Evolutionary conservation across 1,140 invertebrate species (phyloP), one percentile per base, ranked within the genome.

Genomic region (Schlechtendalia chinensis): DNA sequence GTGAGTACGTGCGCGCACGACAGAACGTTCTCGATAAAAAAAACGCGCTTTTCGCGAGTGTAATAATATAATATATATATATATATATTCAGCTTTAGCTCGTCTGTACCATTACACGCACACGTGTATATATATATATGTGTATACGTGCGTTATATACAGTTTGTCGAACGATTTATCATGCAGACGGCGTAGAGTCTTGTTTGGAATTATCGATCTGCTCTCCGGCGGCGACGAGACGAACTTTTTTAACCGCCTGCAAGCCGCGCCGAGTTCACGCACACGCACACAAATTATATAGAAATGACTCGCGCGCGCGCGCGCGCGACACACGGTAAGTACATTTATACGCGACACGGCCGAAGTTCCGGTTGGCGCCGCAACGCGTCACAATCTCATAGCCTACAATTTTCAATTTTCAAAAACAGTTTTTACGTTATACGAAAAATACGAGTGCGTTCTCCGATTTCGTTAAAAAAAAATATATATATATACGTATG

Each of bases 151-250:
- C 32, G 32, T 39, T 39, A 39, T 32, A 63, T 32, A 32, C 22
- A 17, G 67, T 69, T 50, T 50, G 39, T 69, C 67, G 45, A 50
- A 50, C 67, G 67, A 69, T 72, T 72, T 72, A 54, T 54, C 47
- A 72, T 72, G 69, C 69, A 72, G 69, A 54, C 69, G 69, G 69
- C 69, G 69, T 72, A 54, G 22, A 53, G 50, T 54, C 69, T 72
- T 54, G 69, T 72, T 72, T 54, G 69, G 69, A 72, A 32, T 54
- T 72, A 72, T 72, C 69, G 69, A 72, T 72, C 47, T n/a, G 27
- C 69, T 69, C 39, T 50, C 22, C 67, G 22, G 67, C 69, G 69
- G 65, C 39, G 65, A 54, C 10, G 10, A 29, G 69, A 16, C 47
- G 27, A 53, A 54, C 69, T 53, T 29, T 72, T 69, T 47, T 69